Base-by-base conservation (phyloP, 2,113 vertebrate species). In the Chitala chitala region DNA sequence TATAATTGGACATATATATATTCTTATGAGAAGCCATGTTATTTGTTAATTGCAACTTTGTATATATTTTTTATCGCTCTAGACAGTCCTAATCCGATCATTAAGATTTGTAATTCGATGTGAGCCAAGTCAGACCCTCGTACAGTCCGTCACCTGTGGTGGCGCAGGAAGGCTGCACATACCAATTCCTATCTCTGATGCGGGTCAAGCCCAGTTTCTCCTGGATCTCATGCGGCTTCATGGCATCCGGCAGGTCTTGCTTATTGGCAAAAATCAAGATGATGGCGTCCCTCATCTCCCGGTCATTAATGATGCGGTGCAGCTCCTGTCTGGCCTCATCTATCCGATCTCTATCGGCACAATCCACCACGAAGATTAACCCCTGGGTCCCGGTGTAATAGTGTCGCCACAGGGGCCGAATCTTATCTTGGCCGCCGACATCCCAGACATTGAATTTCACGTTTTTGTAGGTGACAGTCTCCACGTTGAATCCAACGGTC, bases 251-350 rank as follows among this genome's bases (percentile, higher is more conserved):
- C 72, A 99, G 95, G 89, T 99, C 96, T 94, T 99, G 97, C 91
- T 99, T 99, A 89, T 98, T 99, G 90, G 97, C 97, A 86, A 99
- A 99, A 92, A 99, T 98, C 87, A 98, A 93, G 92, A 98, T 99
- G 89, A 98, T 99, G 90, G 97, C 97, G 84, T 99, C 97, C 86
- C 95, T 92, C 97, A 99, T 99, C 90, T 99, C 97, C 69, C 96
- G 92, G 90, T 99, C 97, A 71, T 98, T 98, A 81, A 98, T 98
- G 80, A 99, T 98, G 90, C 97, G 96, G 86, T 98, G 94, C 74
- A 99, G 94, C 88, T 99, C 97, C 88, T 98, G 97, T 76, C 96
- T 92, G 44, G 96, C 96, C 86, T 98, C 97, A 54, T 99, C 96
- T 70, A 99, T 98, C 81, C 96, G 96, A 89, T 99, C 97, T 78